Evolutionary conservation across 2,797 vertebrate species (phyloP), one percentile per base, ranked within the genome.

Genomic region (Pipistrellus kuhlii): DNA sequence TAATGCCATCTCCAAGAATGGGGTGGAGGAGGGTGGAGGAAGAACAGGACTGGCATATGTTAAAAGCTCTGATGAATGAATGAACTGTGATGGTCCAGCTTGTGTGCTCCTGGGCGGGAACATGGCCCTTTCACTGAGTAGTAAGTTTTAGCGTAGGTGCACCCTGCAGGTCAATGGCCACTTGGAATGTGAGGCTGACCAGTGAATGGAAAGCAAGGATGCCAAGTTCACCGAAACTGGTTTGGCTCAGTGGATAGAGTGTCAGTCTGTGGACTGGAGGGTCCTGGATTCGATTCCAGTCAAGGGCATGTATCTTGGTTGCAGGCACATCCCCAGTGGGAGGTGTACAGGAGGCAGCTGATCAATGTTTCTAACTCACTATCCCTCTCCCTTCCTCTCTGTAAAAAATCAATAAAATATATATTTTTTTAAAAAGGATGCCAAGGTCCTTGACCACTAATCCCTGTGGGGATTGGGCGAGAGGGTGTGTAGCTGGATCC

Each of bases 21-120:
- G 18, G 8, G 27, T 1, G 0, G 30, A 5, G 3, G 14, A 73
- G 46, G 0, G 5, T 8, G n/a, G 17, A 15, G 11, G 48, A 32
- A 75, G 51, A 8, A 8, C 3, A 20, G 38, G 27, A 64, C 51
- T 30, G 20, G 11, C 2, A 48, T 71, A 11, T 53, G 57, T 62
- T 53, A 57, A 68, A 90, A 85, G 25, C 38, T 75, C 2, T 69
- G 25, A 64, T 23, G 23, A 32, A n/a, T 76, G n/a, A 80, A 23
- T 77, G 48, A 86, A 20, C 44, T 15, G 0, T 13, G 6, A 46
- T 10, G 11, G 21, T 10, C 8, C 44, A 32, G 11, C 14, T 48
- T 21, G 2, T 17, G 27, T 15, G 23, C n/a, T 81, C n/a, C 75
- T 10, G 82, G 84, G 53, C 6, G 6, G 18, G 7, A 21, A 55